Conservation (phyloP, 2,113 vertebrate species). For the Onychostruthus taczanowskii region DNA sequence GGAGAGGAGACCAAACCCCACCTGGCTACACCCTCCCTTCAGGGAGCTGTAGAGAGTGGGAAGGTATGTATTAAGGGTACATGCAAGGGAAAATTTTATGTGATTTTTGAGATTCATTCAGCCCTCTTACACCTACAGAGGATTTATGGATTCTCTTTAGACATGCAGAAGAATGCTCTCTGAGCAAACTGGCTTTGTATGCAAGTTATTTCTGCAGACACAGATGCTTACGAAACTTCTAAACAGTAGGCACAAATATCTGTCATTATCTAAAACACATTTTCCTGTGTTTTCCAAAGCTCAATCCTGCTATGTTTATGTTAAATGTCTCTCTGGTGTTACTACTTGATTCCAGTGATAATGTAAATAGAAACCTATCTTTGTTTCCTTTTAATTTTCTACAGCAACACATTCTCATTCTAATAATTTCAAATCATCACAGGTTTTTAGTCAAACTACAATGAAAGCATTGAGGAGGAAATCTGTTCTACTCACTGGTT, state of each 20-base stretch:
- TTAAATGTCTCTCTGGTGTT: not conserved
- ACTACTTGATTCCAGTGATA: not conserved
- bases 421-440: not conserved
- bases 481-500: conserved; percentile 89
- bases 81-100: not conserved
- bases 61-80: not conserved
- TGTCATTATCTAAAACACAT: not conserved
- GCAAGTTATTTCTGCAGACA: not conserved
- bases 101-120: not conserved
- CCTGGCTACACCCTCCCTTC: not conserved
- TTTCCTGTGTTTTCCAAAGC: not conserved
- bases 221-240: not conserved
- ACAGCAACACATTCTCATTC: not conserved
- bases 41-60: not conserved
- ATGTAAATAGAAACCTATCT: not conserved
- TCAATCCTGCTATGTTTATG: not conserved
- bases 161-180: not conserved
- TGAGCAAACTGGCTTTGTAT: not conserved
- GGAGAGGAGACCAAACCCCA: not conserved
- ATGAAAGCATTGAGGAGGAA: conserved; percentile 87
- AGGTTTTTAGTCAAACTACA: conserved; percentile 87
- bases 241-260: not conserved
- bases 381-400: not conserved
- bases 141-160: not conserved
- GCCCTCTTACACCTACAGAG: fast-evolving